phyloP scores from a whole-genome alignment of 2,113 vertebrate species.

The Terrapene triunguis region DNA sequence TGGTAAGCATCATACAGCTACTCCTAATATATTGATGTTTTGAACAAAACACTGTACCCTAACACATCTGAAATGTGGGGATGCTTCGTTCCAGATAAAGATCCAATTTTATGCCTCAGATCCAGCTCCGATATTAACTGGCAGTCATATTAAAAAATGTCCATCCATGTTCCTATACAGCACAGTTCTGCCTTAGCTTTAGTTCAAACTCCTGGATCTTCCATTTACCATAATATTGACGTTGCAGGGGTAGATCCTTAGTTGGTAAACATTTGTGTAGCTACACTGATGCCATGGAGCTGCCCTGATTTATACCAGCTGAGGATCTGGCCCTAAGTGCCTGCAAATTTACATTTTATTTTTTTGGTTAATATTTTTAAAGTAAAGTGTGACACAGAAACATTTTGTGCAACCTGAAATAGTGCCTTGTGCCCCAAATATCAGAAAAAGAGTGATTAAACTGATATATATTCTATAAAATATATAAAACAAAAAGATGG shows the following conservation, averaged over 20 bases:
- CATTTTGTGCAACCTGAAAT: not conserved
- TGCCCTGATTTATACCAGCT: slow-evolving; percentile 24
- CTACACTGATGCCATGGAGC: slow-evolving; percentile 16
- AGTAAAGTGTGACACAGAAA: slow-evolving; percentile 6
- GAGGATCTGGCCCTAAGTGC: not conserved
- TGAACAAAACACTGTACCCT: not conserved
- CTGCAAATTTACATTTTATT: slow-evolving; percentile 32
- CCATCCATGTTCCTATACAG: not conserved
- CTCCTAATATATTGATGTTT: not conserved
- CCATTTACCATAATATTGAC: not conserved
- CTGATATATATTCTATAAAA: slow-evolving; percentile 23
- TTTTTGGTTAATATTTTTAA: not conserved
- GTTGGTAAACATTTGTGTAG: not conserved
- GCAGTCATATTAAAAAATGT: not conserved
- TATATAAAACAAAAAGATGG: slow-evolving; percentile 53
- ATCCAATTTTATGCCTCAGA: not conserved
- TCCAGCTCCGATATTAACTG: not conserved
- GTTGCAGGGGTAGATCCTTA: not conserved
- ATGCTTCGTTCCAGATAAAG: not conserved
- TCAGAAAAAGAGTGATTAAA: slow-evolving; percentile 28
- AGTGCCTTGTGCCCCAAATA: not conserved
- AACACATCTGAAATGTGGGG: not conserved
- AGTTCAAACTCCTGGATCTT: not conserved
- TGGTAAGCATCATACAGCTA: too few species aligned
- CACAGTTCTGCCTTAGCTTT: not conserved